Base-by-base conservation (phyloP, 2,797 vertebrate species). In the Syngnathus rostellatus region DNA sequence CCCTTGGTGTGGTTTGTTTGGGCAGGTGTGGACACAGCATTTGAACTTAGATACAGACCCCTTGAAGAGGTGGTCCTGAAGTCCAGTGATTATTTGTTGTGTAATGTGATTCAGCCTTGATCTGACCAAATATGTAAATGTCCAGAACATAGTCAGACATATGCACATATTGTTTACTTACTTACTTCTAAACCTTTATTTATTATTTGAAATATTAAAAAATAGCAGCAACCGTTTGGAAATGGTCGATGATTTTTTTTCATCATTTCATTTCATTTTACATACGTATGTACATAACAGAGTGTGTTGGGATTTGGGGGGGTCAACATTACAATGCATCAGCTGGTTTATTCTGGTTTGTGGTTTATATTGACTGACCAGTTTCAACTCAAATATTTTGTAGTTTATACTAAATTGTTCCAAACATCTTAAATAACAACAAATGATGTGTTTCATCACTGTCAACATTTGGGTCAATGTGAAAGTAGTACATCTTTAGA, bases 41-140 rank as follows among this genome's bases (percentile, higher is more conserved):
- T 31, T 38, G 25, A 60, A 62, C 60, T 46, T 31, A 37, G 65
- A 23, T 59, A 8, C 41, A 62, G 41, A 41, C 60, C 11, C 1
- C 39, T 62, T 62, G 11, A 45, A 62, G 60, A 62, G 25, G 41
- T 62, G 60, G n/a, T 62, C 60, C 45, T 62, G 21, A 62, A 43
- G 41, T 45, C 11, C 11, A 16, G n/a, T 16, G 60, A 45, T 45
- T 45, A 41, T 62, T 62, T 62, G 21, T 45, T 43, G 21, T 62
- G 40, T 25, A 5, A 25, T 25, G 60, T 23, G 60, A 62, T 45
- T 25, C 23, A 12, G 4, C 60, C 60, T 62, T 5, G 6, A 11
- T 23, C 39, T 7, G 21, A 62, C 21, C 39, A 45, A 45, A 62
- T 45, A 16, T 16, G n/a, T 21, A 45, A 41, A 43, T 23, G 40